Evolutionary conservation across 2,888 invertebrate genomes (phyloP).

Genomic region (Cheiracanthium punctorium): DNA sequence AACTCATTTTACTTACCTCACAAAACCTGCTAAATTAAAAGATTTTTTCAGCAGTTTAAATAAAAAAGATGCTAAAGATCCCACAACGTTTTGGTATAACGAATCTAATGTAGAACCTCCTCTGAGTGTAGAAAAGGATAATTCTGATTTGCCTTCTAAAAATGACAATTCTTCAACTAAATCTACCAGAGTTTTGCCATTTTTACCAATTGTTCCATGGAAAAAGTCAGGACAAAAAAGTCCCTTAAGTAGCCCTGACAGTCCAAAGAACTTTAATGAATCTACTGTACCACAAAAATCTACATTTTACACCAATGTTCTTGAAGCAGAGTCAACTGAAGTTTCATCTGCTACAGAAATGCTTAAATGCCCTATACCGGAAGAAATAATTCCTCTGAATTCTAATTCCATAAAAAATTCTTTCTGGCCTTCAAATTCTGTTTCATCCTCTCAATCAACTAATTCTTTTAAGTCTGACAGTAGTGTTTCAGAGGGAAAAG

Average conservation of each 20-base stretch:
- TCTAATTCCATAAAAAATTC: background rate
- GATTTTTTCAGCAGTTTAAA: slow-evolving; percentile 35
- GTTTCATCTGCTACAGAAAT: background rate
- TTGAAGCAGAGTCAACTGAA: background rate
- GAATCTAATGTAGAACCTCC: slow-evolving; percentile 11
- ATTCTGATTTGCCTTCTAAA: background rate
- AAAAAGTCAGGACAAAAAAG: slow-evolving; percentile 38
- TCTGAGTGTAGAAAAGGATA: background rate
- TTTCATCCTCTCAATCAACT: background rate
- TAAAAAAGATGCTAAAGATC: slow-evolving; percentile 31
- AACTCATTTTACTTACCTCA: slow-evolving; percentile 1
- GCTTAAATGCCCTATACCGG: slow-evolving; percentile 40
- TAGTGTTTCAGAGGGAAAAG: background rate
- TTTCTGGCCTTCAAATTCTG: slow-evolving; percentile 21
- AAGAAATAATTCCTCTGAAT: slow-evolving; percentile 54
- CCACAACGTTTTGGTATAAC: slow-evolving; percentile 40
- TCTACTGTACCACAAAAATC: slow-evolving; percentile 1
- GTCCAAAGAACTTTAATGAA: slow-evolving; percentile 26
- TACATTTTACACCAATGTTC: slow-evolving; percentile 42
- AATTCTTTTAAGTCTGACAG: background rate
- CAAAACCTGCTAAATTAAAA: slow-evolving; percentile 38
- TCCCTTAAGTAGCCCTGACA: slow-evolving; percentile 43
- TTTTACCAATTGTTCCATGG: slow-evolving; percentile 38
- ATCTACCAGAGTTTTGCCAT: slow-evolving; percentile 25
- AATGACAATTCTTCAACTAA: background rate